phyloP scores from a whole-genome alignment of 2,797 vertebrate genomes.

The Fistularia commersonii region DNA sequence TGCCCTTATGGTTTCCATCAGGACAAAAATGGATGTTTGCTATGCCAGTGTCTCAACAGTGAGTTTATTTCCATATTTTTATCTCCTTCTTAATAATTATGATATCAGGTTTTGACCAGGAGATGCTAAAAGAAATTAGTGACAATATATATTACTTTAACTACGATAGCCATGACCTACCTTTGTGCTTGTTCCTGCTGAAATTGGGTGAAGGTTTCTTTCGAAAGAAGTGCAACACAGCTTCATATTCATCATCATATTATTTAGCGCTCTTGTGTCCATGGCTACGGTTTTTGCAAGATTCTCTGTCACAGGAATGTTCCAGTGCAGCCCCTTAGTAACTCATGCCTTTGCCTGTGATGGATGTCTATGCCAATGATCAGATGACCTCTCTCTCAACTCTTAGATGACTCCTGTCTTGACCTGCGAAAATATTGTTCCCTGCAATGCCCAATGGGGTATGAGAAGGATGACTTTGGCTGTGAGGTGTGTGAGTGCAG shows the following conservation, averaged over 20 bases:
- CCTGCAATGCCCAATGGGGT: slow-evolving; percentile 75
- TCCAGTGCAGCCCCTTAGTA: slow-evolving; percentile 7
- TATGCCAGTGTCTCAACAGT: slow-evolving; percentile 81
- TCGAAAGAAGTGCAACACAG: neutral
- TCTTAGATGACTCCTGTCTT: slow-evolving; percentile 79
- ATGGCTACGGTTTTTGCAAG: slow-evolving; percentile 1
- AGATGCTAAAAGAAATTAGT: too few species aligned
- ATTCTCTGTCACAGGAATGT: slow-evolving; percentile 31
- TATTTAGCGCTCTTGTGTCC: slow-evolving; percentile 16
- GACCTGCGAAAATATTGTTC: slow-evolving; percentile 72
- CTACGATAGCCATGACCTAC: too few species aligned
- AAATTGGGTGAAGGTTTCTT: too few species aligned
- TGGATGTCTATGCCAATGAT: slow-evolving; percentile 32
- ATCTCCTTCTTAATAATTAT: slow-evolving; percentile 2
- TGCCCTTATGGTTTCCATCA: slow-evolving; percentile 79
- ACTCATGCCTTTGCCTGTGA: slow-evolving; percentile 26
- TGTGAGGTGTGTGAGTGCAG: slow-evolving; percentile 79
- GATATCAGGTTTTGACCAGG: slow-evolving; percentile 1
- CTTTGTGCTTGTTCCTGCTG: too few species aligned
- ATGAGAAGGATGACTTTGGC: slow-evolving; percentile 72
- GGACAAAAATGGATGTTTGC: slow-evolving; percentile 77
- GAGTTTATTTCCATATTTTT: slow-evolving; percentile 41
- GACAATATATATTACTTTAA: too few species aligned
- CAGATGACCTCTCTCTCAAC: slow-evolving; percentile 36
- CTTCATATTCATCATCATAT: slow-evolving; percentile 19